phyloP scores from a whole-genome alignment of 2,888 invertebrate genomes.

The Abscondita cerata region DNA sequence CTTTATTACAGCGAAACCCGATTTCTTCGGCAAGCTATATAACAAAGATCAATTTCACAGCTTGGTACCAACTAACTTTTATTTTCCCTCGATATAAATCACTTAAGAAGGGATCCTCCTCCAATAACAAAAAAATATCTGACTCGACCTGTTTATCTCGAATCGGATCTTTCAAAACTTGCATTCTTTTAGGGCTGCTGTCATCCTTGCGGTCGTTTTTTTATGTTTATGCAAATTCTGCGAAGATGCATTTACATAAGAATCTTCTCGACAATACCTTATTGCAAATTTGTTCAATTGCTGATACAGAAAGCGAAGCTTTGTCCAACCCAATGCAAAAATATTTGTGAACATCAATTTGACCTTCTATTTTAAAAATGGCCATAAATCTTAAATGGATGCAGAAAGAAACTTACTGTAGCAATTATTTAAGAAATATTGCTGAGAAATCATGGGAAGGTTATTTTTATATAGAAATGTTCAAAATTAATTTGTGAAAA shows the following conservation, averaged over 20 bases:
- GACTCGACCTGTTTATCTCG: slow-evolving; percentile 20
- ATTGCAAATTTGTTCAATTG: too few species aligned
- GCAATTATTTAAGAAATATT: too few species aligned
- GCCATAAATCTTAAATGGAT: too few species aligned
- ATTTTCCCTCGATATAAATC: slow-evolving; percentile 31
- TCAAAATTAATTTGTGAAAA: too few species aligned
- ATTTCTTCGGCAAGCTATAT: slow-evolving; percentile 7
- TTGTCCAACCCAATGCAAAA: too few species aligned
- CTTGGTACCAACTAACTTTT: slow-evolving; percentile 28
- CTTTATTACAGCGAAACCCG: slow-evolving; percentile 11
- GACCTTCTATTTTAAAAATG: too few species aligned
- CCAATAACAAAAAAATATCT: slow-evolving; percentile 18
- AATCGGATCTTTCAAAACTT: slow-evolving; percentile 24
- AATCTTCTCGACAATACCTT: not conserved
- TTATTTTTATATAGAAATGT: too few species aligned
- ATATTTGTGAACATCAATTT: too few species aligned
- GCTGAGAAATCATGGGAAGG: too few species aligned
- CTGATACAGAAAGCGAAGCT: too few species aligned
- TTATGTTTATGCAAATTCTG: slow-evolving; percentile 15
- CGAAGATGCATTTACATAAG: slow-evolving; percentile 16
- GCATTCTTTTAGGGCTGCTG: slow-evolving; percentile 23
- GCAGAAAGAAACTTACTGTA: too few species aligned
- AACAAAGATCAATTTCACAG: slow-evolving; percentile 33
- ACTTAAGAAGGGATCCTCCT: slow-evolving; percentile 17
- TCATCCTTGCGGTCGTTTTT: slow-evolving; percentile 24